Percentiles rank a stretch among this genome's conserved stretches.
These are phyloP conservation scores for Geophilus truncorum DNA, from an alignment of 2,888 invertebrate genomes.

Conservation along the genomic window DNA sequence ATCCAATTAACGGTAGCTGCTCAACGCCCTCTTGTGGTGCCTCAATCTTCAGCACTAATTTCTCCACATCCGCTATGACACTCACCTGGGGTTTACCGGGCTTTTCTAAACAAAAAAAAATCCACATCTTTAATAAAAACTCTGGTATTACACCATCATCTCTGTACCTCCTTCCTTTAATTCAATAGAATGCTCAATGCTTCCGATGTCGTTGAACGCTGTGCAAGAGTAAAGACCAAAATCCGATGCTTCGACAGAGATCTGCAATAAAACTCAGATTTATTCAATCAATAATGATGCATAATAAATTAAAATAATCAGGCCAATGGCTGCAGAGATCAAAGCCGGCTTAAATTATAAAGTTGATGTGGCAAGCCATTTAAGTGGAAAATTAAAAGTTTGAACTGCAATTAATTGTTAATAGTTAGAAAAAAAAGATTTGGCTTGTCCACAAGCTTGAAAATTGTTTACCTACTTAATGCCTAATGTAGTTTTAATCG, in stretches of 20 bases:
- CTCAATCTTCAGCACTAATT: background rate
- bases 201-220: background rate
- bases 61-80: background rate
- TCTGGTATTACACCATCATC: background rate
- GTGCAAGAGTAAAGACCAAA: background rate
- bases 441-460: too few relatives aligned
- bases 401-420: too few relatives aligned
- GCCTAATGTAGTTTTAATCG: too few relatives aligned
- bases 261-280: background rate
- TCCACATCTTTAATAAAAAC: background rate
- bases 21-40: background rate
- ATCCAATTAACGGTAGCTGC: background rate
- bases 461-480: too few relatives aligned
- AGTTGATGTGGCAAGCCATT: too few relatives aligned
- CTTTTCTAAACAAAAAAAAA: background rate
- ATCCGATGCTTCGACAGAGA: background rate
- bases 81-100: background rate
- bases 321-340: background rate
- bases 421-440: too few relatives aligned
- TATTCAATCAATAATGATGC: background rate
- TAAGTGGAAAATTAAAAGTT: too few relatives aligned
- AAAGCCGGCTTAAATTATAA: too few relatives aligned
- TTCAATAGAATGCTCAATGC: background rate
- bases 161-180: slow-evolving; percentile 29
- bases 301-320: background rate